A percentile compares a stretch with the other conserved stretches of the same genome.
Evolutionary conservation across 2,888 invertebrate species (phyloP).

Genomic region (Oscheius sp.): DNA sequence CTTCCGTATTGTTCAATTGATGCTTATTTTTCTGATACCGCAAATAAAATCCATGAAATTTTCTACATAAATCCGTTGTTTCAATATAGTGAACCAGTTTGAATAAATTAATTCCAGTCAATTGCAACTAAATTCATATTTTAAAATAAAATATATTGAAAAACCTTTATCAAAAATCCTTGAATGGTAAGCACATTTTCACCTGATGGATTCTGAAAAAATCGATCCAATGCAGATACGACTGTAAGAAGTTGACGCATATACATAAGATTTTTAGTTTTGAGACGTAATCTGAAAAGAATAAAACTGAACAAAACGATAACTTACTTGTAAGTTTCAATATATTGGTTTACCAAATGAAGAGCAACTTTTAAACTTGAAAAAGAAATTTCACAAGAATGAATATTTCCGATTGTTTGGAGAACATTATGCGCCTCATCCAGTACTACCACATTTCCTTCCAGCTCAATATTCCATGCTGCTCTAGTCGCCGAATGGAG

Average conservation of each 20-base stretch:
- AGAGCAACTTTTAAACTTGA: constrained; percentile 49
- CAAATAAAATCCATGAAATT: constrained; percentile 60
- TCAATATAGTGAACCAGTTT: constrained; percentile 62
- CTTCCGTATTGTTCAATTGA: constrained; percentile 6
- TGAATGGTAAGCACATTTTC: constrained; percentile 49
- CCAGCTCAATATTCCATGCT: constrained; percentile 81
- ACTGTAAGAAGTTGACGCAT: constrained; percentile 57
- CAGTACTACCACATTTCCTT: constrained; percentile 84
- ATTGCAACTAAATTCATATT: constrained; percentile 50
- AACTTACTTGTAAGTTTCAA: constrained; percentile 42
- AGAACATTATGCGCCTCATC: constrained; percentile 97
- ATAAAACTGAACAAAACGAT: background rate
- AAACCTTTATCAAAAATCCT: constrained; percentile 43
- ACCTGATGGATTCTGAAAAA: background rate
- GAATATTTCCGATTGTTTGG: constrained; percentile 81
- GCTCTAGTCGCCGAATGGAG: constrained; percentile 84
- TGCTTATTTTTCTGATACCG: constrained; percentile 40
- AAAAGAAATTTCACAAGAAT: constrained; percentile 53
- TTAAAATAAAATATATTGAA: background rate
- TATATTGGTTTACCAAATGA: constrained; percentile 56
- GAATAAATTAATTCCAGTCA: constrained; percentile 62
- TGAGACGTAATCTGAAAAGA: constrained; percentile 38
- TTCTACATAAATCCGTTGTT: constrained; percentile 60
- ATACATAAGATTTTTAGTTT: constrained; percentile 59
- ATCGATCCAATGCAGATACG: constrained; percentile 41